These are phyloP conservation scores for Chloroceryle amazona DNA, from an alignment of 2,797 vertebrate species.

Conservation along the genomic window DNA sequence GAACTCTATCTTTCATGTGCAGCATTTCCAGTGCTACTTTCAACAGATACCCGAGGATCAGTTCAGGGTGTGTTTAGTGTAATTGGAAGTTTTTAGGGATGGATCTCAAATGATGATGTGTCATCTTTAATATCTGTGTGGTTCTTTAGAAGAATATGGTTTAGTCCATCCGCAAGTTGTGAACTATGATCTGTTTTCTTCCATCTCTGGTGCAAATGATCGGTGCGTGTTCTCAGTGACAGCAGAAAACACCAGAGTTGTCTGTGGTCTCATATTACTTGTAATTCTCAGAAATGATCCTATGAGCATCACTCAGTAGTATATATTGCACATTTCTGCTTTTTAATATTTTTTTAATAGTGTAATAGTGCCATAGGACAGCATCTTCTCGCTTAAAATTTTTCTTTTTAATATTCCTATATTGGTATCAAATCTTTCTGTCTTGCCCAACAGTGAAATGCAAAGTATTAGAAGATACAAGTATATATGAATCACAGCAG, in stretches of 20 bases:
- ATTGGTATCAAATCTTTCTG: not conserved
- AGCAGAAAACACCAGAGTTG: not conserved
- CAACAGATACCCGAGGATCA: not conserved
- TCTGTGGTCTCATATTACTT: not conserved
- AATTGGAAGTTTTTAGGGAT: not conserved
- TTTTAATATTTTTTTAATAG: not conserved
- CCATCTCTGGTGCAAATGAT: not conserved
- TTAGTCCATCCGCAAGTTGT: constrained; percentile 25
- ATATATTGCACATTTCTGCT: not conserved
- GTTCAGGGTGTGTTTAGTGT: not conserved
- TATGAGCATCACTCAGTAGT: not conserved
- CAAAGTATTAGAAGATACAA: not conserved
- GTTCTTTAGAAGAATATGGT: not conserved
- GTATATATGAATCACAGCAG: not conserved
- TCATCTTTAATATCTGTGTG: not conserved
- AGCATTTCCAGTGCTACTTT: not conserved
- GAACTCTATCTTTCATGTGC: not conserved
- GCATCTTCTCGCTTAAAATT: not conserved
- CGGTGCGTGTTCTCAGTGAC: not conserved
- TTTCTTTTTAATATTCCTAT: not conserved
- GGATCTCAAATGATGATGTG: not conserved
- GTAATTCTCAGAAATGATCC: not conserved
- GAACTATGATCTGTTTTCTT: constrained; percentile 28
- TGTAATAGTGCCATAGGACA: not conserved
- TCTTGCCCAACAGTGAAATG: not conserved